These are phyloP conservation scores for Nymphicus hollandicus DNA, from an alignment of 2,113 vertebrate species.

Conservation along the genomic window DNA sequence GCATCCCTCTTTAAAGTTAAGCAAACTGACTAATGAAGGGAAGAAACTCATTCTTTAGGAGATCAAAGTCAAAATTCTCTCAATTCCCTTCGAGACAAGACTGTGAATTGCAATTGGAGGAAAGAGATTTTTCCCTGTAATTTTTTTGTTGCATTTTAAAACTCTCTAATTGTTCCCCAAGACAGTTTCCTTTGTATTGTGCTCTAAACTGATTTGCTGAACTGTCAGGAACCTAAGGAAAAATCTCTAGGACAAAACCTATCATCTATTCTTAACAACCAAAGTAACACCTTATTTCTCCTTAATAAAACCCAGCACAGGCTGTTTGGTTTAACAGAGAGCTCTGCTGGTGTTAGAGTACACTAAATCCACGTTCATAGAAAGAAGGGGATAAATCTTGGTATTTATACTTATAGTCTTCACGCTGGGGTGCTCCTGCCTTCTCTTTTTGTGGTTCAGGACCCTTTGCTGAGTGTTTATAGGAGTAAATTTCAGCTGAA, in stretches of 20 bases:
- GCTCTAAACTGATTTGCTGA: neutral
- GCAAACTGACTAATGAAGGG: neutral
- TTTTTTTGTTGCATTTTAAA: neutral
- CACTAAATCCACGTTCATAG: neutral
- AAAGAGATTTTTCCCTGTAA: neutral
- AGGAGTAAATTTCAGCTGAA: neutral
- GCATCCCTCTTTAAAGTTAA: neutral
- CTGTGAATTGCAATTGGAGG: neutral
- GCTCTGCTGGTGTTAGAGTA: neutral
- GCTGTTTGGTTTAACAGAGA: neutral
- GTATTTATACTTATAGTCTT: neutral
- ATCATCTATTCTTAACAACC: neutral
- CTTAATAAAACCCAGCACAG: neutral
- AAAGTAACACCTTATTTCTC: neutral
- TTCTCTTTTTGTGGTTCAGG: neutral
- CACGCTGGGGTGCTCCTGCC: neutral
- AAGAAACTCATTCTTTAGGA: neutral
- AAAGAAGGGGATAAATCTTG: neutral
- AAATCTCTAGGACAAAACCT: neutral
- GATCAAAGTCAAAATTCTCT: constrained; percentile 19
- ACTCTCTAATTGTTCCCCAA: neutral
- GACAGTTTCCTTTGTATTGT: neutral
- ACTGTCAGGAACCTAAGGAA: neutral
- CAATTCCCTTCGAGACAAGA: constrained; percentile 11
- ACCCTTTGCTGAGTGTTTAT: neutral